Conservation (phyloP, 2,888 invertebrate species). For the Sisyra nigra region DNA sequence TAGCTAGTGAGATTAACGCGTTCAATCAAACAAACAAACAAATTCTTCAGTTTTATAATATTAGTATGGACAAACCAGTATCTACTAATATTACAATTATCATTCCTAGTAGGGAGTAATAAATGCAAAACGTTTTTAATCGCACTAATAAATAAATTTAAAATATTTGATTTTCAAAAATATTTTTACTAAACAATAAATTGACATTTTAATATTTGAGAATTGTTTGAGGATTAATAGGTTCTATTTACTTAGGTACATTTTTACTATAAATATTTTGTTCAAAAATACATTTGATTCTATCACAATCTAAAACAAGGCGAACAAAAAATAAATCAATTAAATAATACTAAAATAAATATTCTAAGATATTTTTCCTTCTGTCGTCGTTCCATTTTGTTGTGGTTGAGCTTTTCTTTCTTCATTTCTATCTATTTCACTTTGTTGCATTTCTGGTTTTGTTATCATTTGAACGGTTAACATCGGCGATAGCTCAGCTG, state of each 20-base stretch:
- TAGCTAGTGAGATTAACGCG: too few relatives aligned
- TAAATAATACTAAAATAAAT: background rate
- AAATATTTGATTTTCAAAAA: too few relatives aligned
- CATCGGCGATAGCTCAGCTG: slow-evolving; percentile 24
- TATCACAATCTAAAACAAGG: background rate
- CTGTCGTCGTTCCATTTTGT: background rate
- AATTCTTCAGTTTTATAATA: too few relatives aligned
- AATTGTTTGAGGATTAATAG: too few relatives aligned
- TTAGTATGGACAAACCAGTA: too few relatives aligned
- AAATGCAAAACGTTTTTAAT: too few relatives aligned
- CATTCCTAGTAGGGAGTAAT: too few relatives aligned
- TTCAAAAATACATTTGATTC: slow-evolving; percentile 1
- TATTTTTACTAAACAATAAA: too few relatives aligned
- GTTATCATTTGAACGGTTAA: slow-evolving; percentile 8
- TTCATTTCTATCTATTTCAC: background rate
- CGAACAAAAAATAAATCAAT: background rate
- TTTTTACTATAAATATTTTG: background rate
- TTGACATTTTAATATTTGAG: too few relatives aligned
- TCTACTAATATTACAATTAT: too few relatives aligned
- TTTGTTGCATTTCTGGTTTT: slow-evolving; percentile 1
- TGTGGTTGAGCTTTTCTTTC: background rate
- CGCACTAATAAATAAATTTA: too few relatives aligned
- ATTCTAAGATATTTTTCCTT: background rate
- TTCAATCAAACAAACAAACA: too few relatives aligned
- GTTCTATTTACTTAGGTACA: background rate